Conservation (phyloP, 2,797 vertebrate genomes). For the Onychomys arenicola region DNA sequence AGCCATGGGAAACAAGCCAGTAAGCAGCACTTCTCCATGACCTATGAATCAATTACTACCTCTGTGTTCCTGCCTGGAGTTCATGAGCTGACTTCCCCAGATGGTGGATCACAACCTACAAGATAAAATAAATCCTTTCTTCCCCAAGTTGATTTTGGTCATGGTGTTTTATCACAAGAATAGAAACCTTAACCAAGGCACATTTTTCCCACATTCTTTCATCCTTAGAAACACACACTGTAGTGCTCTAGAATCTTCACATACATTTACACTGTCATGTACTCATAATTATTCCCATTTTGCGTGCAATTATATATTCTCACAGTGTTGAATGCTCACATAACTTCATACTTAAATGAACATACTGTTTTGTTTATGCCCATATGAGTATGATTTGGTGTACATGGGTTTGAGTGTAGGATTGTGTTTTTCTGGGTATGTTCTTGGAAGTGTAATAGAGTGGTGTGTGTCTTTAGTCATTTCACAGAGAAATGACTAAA, state of each 20-base stretch:
- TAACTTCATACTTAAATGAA: background rate
- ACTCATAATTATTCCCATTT: background rate
- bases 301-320: background rate
- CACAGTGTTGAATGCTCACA: background rate
- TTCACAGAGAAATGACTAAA: background rate
- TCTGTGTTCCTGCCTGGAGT: too few relatives aligned
- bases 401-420: too few relatives aligned
- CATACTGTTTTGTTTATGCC: background rate
- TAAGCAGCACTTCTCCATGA: too few relatives aligned
- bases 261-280: background rate
- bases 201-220: background rate
- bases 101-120: too few relatives aligned
- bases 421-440: too few relatives aligned
- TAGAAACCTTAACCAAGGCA: background rate
- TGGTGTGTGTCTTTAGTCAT: too few relatives aligned
- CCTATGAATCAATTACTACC: too few relatives aligned
- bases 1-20: too few relatives aligned
- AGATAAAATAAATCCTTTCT: too few relatives aligned
- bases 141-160: too few relatives aligned
- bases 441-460: too few relatives aligned
- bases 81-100: too few relatives aligned
- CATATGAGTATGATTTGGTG: background rate
- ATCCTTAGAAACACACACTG: background rate
- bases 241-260: background rate
- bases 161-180: background rate